phyloP scores from a whole-genome alignment of 2,113 vertebrate species.

The Corapipo altera region DNA sequence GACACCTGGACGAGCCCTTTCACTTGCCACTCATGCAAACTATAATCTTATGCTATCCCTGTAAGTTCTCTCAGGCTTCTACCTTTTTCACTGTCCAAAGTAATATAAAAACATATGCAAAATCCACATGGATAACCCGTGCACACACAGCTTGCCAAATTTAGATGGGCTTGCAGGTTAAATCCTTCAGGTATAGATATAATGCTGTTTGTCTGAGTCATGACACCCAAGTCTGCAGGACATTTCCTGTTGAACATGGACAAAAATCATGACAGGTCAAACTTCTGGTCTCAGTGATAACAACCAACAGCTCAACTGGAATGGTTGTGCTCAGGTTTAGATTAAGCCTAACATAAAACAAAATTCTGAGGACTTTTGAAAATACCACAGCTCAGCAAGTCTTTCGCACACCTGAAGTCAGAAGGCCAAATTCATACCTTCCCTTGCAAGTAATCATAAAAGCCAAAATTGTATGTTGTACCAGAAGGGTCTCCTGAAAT shows the following conservation, averaged over 20 bases:
- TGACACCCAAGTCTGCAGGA: neutral
- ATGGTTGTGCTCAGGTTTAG: neutral
- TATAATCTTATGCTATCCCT: neutral
- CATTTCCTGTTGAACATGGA: neutral
- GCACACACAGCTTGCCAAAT: neutral
- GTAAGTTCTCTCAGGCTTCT: neutral
- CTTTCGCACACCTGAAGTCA: accelerated
- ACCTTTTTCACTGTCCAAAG: neutral
- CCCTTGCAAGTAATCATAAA: neutral
- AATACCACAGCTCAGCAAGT: neutral
- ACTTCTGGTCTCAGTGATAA: neutral
- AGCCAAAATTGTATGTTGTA: accelerated
- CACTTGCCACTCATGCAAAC: neutral
- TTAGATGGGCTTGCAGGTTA: neutral
- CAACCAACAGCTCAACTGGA: neutral
- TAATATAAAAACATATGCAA: neutral
- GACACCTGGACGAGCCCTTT: constrained; percentile 3
- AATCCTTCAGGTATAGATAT: neutral
- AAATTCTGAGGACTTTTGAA: neutral
- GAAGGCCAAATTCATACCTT: neutral
- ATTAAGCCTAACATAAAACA: neutral
- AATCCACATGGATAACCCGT: neutral
- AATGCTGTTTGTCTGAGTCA: neutral
- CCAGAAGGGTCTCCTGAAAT: neutral
- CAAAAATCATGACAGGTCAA: neutral